Evolutionary conservation across 1,140 invertebrate genomes (phyloP).

Genomic region (Habropoda laboriosa): DNA sequence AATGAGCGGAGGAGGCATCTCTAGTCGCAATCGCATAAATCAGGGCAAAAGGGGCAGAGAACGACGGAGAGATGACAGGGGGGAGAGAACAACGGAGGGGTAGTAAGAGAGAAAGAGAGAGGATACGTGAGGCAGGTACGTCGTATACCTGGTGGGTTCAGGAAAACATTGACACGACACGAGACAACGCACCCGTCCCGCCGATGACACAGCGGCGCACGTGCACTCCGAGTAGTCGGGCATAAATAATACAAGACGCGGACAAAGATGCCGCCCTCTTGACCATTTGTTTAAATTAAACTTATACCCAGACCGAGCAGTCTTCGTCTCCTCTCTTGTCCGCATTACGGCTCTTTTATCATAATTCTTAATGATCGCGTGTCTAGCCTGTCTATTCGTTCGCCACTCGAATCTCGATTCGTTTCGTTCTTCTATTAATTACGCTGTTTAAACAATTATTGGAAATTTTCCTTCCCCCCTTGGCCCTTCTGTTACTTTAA

Average conservation of each 20-base stretch:
- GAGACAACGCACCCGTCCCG: conserved; percentile 74
- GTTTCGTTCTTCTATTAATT: not conserved
- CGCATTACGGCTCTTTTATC: conserved; percentile 75
- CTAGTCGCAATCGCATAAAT: conserved; percentile 68
- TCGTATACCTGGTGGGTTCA: conserved; percentile 71
- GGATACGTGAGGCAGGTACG: conserved; percentile 45
- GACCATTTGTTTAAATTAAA: conserved; percentile 83
- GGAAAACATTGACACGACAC: conserved; percentile 78
- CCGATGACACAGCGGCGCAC: conserved; percentile 81
- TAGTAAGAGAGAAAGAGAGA: conserved; percentile 17
- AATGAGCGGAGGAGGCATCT: conserved; percentile 60
- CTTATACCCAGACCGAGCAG: conserved; percentile 70
- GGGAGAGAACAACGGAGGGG: not conserved
- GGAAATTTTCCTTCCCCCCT: not conserved
- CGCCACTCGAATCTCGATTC: not conserved
- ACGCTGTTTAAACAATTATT: not conserved
- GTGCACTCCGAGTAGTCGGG: conserved; percentile 77
- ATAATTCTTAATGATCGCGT: conserved; percentile 78
- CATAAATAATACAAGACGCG: conserved; percentile 82
- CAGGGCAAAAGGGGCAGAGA: conserved; percentile 59
- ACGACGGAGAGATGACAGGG: conserved; percentile 29
- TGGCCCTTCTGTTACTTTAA: no score
- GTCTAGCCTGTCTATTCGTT: conserved; percentile 7
- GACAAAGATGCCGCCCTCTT: conserved; percentile 81
- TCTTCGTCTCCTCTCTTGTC: conserved; percentile 67